Percentiles rank a stretch among this genome's conserved stretches.
phyloP scores from a whole-genome alignment of 1,140 invertebrate genomes.

The Papilio xuthus region DNA sequence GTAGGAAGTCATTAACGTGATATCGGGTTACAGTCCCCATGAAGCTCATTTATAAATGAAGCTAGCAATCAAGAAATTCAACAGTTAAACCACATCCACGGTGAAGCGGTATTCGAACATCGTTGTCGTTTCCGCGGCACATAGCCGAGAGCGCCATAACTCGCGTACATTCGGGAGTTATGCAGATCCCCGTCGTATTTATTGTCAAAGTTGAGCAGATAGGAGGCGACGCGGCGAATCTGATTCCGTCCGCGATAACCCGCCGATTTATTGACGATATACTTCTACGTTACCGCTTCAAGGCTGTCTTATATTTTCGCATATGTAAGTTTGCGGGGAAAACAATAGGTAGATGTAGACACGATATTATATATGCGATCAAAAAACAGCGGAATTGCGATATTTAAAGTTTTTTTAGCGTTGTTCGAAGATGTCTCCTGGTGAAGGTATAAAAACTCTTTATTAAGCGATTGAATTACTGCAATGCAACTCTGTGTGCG shows the following conservation, averaged over 20 bases:
- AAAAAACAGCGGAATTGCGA: no score
- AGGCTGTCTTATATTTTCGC: slow-evolving; percentile 30
- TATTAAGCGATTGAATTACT: no score
- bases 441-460: no score
- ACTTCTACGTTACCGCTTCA: slow-evolving; percentile 40
- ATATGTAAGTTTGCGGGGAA: slow-evolving; percentile 14
- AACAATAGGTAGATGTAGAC: neutral
- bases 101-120: slow-evolving; percentile 24
- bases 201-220: slow-evolving; percentile 78
- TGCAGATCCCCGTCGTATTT: slow-evolving; percentile 76
- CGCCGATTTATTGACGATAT: slow-evolving; percentile 71
- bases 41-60: no score
- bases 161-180: slow-evolving; percentile 68
- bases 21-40: no score
- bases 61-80: no score
- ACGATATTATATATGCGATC: neutral
- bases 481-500: no score
- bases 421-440: no score
- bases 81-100: slow-evolving; percentile 42
- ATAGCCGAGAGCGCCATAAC: slow-evolving; percentile 55
- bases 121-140: slow-evolving; percentile 49
- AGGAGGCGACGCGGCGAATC: slow-evolving; percentile 74
- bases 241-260: slow-evolving; percentile 75
- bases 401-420: no score
- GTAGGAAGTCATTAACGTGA: no score